A percentile compares a stretch with the other conserved stretches of the same genome.
Conservation (phyloP, 2,797 vertebrate species). For the Linurgus olivaceus region DNA sequence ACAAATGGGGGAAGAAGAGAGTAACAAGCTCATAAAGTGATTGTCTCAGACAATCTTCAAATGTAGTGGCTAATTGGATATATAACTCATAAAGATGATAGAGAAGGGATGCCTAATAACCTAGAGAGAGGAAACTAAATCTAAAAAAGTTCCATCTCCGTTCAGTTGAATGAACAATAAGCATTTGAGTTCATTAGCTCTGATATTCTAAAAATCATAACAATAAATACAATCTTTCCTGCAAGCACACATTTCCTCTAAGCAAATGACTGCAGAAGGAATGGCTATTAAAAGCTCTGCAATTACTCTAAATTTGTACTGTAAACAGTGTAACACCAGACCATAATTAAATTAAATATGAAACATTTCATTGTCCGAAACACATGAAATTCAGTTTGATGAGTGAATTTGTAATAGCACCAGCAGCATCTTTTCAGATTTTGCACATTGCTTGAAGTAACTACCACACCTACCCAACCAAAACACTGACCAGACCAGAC, state of each 20-base stretch:
- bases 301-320: conserved; percentile 26
- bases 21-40: neutral
- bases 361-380: conserved; percentile 4
- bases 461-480: neutral
- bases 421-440: neutral
- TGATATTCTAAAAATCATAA: neutral
- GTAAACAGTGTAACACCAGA: neutral
- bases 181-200: neutral
- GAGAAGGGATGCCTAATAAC: neutral
- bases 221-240: neutral
- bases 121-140: neutral
- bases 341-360: conserved; percentile 3
- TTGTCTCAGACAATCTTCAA: conserved; percentile 15
- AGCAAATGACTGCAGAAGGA: neutral
- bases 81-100: neutral
- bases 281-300: neutral
- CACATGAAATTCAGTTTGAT: neutral
- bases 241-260: neutral
- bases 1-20: neutral
- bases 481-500: neutral
- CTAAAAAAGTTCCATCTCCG: neutral
- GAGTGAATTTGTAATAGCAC: neutral
- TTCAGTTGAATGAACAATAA: neutral
- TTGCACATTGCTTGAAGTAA: neutral
- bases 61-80: neutral